Evolutionary conservation across 2,797 vertebrate species (phyloP), one percentile per base, ranked within the genome.

Genomic region (Syndactyla subalaris): DNA sequence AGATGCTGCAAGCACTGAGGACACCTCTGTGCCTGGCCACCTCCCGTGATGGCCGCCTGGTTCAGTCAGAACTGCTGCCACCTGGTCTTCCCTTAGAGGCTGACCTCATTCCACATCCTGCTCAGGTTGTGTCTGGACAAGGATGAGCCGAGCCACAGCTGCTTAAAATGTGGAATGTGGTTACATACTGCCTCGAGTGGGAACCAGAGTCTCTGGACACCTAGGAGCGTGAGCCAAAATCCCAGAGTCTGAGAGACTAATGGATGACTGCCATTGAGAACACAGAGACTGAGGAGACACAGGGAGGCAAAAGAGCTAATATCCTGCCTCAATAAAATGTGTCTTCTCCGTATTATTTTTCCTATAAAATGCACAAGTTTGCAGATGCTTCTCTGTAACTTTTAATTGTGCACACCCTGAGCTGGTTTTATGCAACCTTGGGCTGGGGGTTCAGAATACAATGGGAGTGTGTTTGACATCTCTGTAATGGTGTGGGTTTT

Each of bases 401-500:
- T 91, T 89, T 82, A 94, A 72, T 32, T 79, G 57, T 0, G 0
- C 48, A 41, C 21, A 71, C 22, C 24, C 26, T 54, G 29, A 81
- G 26, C 27, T 72, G 82, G 7, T 78, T 88, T 84, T 72, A 45
- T 83, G 74, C 21, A 71, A 55, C 57, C 49, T 22, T 77, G 34
- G 12, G 58, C n/a, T 61, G 48, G 41, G n/a, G 68, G 92, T 67
- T 92, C 83, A 90, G 46, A 85, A 89, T 24, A 61, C 57, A 83
- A 41, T 19, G 23, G 57, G 34, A 87, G 57, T 23, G 63, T n/a
- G 54, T 75, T 82, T 89, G 92, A 94, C 90, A 90, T 62, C 43
- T 74, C 61, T n/a, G 23, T 88, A 92, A 91, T 73, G 27, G 26
- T 51, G 38, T 12, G 81, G 91, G 91, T 85, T 84, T 94, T 92